Conservation (phyloP, 2,888 invertebrate species). For the Junonia oenone region DNA sequence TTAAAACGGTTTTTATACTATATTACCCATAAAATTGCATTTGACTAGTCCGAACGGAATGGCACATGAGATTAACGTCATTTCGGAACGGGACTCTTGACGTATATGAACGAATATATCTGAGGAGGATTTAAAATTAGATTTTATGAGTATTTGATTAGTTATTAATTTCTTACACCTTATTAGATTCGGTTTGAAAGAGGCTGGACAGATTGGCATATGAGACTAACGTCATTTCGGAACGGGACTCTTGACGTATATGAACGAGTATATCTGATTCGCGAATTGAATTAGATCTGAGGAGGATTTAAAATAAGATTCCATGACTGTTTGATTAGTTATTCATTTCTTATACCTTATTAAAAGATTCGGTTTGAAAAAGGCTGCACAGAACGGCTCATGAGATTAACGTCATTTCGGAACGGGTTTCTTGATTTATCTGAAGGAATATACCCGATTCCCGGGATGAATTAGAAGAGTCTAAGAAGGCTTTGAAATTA, state of each 20-base stretch:
- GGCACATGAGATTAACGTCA: conserved; percentile 31
- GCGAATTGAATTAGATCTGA: not conserved
- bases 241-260: conserved; percentile 25
- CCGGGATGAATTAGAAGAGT: not conserved
- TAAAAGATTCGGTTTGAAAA: too few relatives aligned
- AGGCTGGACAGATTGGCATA: conserved; percentile 24
- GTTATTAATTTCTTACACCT: too few relatives aligned
- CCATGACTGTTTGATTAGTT: too few relatives aligned
- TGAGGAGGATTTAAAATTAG: not conserved
- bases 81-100: conserved; percentile 28
- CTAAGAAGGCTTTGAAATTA: not conserved
- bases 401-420: conserved; percentile 33
- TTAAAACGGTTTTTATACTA: too few relatives aligned
- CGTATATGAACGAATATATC: conserved; percentile 19
- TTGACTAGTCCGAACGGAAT: too few relatives aligned
- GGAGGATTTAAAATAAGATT: not conserved
- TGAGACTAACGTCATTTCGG: conserved; percentile 33
- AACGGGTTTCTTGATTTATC: conserved; percentile 24
- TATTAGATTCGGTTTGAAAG: too few relatives aligned
- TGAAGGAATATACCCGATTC: conserved; percentile 15
- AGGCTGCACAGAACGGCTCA: conserved; percentile 25
- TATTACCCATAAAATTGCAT: too few relatives aligned
- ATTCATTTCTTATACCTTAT: too few relatives aligned
- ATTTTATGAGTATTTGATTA: too few relatives aligned
- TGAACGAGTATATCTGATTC: conserved; percentile 15